phyloP scores from a whole-genome alignment of 2,797 vertebrate genomes.

The Falco rusticolus region DNA sequence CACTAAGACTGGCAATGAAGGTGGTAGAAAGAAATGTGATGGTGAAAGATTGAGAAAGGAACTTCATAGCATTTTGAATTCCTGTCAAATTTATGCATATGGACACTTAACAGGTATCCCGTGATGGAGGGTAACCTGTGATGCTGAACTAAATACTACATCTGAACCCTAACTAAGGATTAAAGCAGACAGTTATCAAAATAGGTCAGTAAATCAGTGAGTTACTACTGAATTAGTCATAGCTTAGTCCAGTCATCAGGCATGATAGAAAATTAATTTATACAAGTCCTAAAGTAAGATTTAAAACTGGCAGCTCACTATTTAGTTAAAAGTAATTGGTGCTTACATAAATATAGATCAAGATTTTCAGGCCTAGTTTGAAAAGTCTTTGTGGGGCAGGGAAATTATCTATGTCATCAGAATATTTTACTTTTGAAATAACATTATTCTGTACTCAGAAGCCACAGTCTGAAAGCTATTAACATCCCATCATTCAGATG shows the following conservation, averaged over 20 bases:
- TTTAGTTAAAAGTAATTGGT: background rate
- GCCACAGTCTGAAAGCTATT: background rate
- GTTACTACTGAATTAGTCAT: background rate
- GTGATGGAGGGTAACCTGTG: background rate
- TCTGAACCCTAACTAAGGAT: background rate
- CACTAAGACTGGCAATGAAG: background rate
- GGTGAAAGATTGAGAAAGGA: background rate
- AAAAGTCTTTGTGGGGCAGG: background rate
- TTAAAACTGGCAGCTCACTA: background rate
- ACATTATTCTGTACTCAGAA: background rate
- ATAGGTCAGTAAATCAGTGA: background rate
- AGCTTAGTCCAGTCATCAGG: background rate
- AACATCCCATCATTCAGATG: background rate
- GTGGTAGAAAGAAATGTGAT: background rate
- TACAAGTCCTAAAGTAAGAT: background rate
- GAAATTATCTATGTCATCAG: background rate
- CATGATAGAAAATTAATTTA: background rate
- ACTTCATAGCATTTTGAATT: background rate
- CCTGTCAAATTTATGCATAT: background rate
- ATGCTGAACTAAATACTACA: background rate
- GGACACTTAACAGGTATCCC: background rate
- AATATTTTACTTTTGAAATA: background rate
- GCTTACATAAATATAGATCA: background rate
- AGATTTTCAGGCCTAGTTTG: background rate
- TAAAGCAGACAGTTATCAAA: background rate